A percentile compares a stretch with the other conserved stretches of the same genome.
These are phyloP conservation scores for Temnothorax longispinosus DNA, from an alignment of 1,140 invertebrate species.

Conservation along the genomic window DNA sequence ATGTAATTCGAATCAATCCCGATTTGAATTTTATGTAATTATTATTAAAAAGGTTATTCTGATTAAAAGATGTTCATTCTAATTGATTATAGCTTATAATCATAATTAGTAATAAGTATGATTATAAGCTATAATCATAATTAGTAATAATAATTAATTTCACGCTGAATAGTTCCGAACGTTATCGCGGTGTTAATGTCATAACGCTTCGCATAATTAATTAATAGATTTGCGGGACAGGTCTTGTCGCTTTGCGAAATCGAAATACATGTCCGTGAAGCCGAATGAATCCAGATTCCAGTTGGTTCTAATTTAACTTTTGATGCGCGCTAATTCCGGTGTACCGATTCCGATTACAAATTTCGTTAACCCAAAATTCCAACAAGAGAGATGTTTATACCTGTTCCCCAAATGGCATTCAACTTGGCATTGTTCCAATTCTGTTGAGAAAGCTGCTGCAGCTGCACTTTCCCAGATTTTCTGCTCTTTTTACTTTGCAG, in stretches of 20 bases:
- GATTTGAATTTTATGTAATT: slow-evolving; percentile 7
- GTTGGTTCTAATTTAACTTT: neutral
- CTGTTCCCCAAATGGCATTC: neutral
- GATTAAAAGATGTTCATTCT: neutral
- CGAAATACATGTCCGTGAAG: neutral
- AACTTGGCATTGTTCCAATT: slow-evolving; percentile 24
- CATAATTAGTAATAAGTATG: neutral
- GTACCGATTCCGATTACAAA: neutral
- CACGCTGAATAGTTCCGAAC: neutral
- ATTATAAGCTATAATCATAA: neutral
- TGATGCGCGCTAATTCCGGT: neutral
- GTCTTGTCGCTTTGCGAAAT: neutral
- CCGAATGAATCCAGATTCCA: neutral
- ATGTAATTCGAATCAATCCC: neutral
- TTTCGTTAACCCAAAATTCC: neutral
- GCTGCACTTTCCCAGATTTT: neutral
- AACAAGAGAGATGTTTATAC: neutral
- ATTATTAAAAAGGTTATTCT: neutral
- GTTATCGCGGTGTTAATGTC: neutral
- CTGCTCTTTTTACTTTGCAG: neutral
- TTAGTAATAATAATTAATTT: slow-evolving; percentile 10
- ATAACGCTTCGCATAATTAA: neutral
- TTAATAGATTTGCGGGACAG: neutral
- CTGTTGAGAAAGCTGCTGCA: neutral
- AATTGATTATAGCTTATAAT: neutral